A percentile compares a stretch with the other conserved stretches of the same genome.
Conservation (phyloP, 2,113 vertebrate species). For the Malurus melanocephalus region DNA sequence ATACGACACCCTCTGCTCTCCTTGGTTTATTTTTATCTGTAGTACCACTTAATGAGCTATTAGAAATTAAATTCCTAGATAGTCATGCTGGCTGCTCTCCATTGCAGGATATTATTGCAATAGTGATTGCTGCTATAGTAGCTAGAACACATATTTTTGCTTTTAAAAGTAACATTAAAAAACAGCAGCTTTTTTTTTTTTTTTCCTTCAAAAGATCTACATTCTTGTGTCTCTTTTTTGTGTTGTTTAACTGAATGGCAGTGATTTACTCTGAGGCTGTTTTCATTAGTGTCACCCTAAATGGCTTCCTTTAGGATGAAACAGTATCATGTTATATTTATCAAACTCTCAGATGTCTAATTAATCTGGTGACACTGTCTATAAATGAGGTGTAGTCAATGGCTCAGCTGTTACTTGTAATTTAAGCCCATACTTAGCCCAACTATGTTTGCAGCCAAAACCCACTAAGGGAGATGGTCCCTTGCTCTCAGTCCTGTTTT, state of each 20-base stretch:
- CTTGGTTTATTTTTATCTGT: conserved; percentile 20
- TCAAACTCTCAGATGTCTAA: background rate
- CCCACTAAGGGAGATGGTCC: background rate
- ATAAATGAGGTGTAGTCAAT: background rate
- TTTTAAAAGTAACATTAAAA: background rate
- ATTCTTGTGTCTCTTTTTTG: background rate
- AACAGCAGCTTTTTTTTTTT: background rate
- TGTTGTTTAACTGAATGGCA: background rate
- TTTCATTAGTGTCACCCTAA: background rate
- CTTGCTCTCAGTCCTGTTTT: background rate
- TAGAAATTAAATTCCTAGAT: conserved; percentile 23
- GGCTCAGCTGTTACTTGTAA: background rate
- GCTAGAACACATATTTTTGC: background rate
- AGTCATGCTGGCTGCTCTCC: background rate
- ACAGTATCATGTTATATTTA: background rate
- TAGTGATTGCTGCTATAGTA: background rate
- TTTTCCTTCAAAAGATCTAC: background rate
- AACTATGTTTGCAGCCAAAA: background rate
- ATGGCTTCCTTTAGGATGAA: background rate
- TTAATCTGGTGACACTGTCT: background rate
- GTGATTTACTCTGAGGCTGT: background rate
- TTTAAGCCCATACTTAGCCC: background rate
- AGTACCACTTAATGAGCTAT: conserved; percentile 25
- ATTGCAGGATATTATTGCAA: background rate
- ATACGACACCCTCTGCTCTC: background rate